A percentile compares a stretch with the other conserved stretches of the same genome.
These are phyloP conservation scores for Trinectes maculatus DNA, from an alignment of 2,113 vertebrate genomes.

Conservation along the genomic window DNA sequence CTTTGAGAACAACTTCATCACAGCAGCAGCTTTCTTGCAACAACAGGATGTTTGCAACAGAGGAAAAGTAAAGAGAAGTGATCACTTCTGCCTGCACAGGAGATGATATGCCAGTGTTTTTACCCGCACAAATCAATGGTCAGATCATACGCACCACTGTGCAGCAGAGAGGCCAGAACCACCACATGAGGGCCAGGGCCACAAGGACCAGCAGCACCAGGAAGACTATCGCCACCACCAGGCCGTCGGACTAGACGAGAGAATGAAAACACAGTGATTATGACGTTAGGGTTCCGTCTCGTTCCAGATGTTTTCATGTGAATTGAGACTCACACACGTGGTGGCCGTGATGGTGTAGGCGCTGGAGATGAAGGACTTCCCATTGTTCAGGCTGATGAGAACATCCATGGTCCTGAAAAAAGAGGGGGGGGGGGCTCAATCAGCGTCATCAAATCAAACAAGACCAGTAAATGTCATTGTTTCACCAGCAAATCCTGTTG, in stretches of 20 bases:
- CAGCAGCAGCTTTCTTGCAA: neutral
- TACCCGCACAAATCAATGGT: too few species aligned
- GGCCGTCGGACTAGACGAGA: slow-evolving; percentile 82
- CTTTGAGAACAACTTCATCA: neutral
- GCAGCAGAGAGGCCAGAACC: slow-evolving; percentile 98
- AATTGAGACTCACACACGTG: slow-evolving; percentile 90
- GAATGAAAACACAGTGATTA: neutral
- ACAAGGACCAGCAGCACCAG: slow-evolving; percentile 86
- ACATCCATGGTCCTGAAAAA: slow-evolving; percentile 88
- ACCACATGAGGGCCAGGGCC: slow-evolving; percentile 90
- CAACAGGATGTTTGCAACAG: slow-evolving; percentile 10
- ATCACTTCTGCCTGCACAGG: too few species aligned
- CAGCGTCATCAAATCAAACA: too few species aligned
- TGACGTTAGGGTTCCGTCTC: too few species aligned
- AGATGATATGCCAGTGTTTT: too few species aligned
- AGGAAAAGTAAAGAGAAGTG: neutral
- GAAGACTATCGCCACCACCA: slow-evolving; percentile 83
- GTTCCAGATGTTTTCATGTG: too few species aligned
- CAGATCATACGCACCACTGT: slow-evolving; percentile 88
- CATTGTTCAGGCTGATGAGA: slow-evolving; percentile 89
- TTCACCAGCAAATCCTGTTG: too few species aligned
- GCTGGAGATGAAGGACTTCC: slow-evolving; percentile 86
- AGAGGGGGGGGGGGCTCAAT: too few species aligned
- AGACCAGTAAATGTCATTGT: too few species aligned
- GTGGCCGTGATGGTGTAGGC: slow-evolving; percentile 87